phyloP scores from a whole-genome alignment of 2,113 vertebrate genomes.

The Anseranas semipalmata region DNA sequence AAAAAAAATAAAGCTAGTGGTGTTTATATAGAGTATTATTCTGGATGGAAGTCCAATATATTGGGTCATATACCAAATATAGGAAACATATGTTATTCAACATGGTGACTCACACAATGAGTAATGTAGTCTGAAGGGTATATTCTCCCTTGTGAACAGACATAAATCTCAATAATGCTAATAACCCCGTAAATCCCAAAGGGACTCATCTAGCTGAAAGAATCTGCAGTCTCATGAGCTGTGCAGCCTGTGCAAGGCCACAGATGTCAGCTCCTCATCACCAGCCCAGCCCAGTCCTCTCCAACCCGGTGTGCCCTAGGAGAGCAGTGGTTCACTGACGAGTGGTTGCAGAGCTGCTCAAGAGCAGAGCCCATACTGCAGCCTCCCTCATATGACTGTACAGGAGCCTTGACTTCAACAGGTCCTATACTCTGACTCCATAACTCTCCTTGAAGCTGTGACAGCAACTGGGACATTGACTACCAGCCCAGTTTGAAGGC shows the following conservation, averaged over 20 bases:
- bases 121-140: conserved; percentile 18
- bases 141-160: not conserved
- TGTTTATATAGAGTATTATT: not conserved
- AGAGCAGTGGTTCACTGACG: not conserved
- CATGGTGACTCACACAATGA: conserved; percentile 39
- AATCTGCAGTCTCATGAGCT: not conserved
- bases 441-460: not conserved
- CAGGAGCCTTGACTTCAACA: not conserved
- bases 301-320: not conserved
- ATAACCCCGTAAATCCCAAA: not conserved
- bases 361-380: rapidly evolving
- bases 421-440: not conserved
- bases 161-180: conserved; percentile 15
- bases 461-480: not conserved
- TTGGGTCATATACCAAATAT: conserved; percentile 37
- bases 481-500: not conserved
- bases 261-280: not conserved
- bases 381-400: rapidly evolving
- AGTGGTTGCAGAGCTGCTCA: not conserved
- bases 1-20: not conserved
- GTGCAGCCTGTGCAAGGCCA: not conserved
- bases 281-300: not conserved
- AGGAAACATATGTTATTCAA: conserved; percentile 38
- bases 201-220: not conserved
- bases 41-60: not conserved